A percentile compares a stretch with the other conserved stretches of the same genome.
These are phyloP conservation scores for Melinaea marsaeus DNA, from an alignment of 2,888 invertebrate species.

Conservation along the genomic window DNA sequence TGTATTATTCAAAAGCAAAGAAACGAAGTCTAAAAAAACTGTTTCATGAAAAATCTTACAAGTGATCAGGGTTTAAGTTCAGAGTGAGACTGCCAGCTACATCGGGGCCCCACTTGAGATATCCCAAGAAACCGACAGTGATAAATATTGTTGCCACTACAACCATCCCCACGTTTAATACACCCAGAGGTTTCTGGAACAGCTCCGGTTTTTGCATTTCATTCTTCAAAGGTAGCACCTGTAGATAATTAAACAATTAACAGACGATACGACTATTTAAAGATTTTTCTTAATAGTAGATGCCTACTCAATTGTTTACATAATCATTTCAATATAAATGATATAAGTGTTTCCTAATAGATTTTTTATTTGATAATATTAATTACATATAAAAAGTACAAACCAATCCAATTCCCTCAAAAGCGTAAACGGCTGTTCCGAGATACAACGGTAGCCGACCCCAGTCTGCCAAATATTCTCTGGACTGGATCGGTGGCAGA, in stretches of 20 bases:
- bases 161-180: constrained; percentile 93
- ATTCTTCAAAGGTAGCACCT: constrained; percentile 96
- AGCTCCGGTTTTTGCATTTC: constrained; percentile 89
- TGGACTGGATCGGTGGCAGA: constrained; percentile 80
- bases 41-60: constrained; percentile 60
- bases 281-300: no score
- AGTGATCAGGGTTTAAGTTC: constrained; percentile 82
- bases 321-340: no score
- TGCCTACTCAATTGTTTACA: no score
- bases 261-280: no score
- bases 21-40: constrained; percentile 3
- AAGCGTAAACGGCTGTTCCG: constrained; percentile 97
- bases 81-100: constrained; percentile 92
- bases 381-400: constrained; percentile 44
- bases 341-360: no score
- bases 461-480: constrained; percentile 80
- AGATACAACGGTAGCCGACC: constrained; percentile 90
- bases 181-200: constrained; percentile 89
- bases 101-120: constrained; percentile 90
- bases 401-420: constrained; percentile 96
- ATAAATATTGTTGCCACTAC: constrained; percentile 88
- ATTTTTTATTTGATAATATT: no score
- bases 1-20: constrained; percentile 33
- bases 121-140: constrained; percentile 90
- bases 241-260: constrained; percentile 9